Conservation (phyloP, 2,888 invertebrate genomes). For the Ochropleura plecta region DNA sequence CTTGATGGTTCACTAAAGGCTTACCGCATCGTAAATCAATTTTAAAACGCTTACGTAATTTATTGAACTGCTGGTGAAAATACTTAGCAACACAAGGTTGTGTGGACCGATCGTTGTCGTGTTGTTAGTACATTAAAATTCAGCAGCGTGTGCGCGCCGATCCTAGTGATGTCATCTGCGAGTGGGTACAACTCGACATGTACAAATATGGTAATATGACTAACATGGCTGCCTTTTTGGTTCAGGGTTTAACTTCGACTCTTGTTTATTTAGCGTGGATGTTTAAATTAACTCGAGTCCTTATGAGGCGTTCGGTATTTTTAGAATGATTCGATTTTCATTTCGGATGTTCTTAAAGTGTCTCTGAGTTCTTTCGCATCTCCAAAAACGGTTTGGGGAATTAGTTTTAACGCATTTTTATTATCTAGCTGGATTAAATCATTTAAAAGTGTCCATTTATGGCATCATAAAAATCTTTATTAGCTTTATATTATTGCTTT, state of each 20-base stretch:
- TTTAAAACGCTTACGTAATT: slow-evolving; percentile 71
- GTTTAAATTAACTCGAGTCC: slow-evolving; percentile 59
- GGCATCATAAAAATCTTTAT: slow-evolving; percentile 22
- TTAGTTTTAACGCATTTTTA: slow-evolving; percentile 36
- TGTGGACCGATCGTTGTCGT: slow-evolving; percentile 69
- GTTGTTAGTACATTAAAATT: slow-evolving; percentile 83
- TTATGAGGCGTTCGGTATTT: slow-evolving; percentile 58
- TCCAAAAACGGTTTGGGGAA: slow-evolving; percentile 35
- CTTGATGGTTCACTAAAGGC: slow-evolving; percentile 42
- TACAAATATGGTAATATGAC: slow-evolving; percentile 86
- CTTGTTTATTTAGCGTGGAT: slow-evolving; percentile 69
- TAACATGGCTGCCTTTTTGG: slow-evolving; percentile 81
- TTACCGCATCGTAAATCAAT: slow-evolving; percentile 52
- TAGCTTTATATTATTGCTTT: slow-evolving; percentile 19
- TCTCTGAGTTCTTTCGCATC: slow-evolving; percentile 45
- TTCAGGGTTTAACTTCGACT: slow-evolving; percentile 78
- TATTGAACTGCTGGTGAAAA: slow-evolving; percentile 57
- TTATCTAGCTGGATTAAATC: slow-evolving; percentile 24
- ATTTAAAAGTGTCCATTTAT: slow-evolving; percentile 31
- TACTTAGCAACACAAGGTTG: slow-evolving; percentile 75
- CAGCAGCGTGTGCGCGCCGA: slow-evolving; percentile 73
- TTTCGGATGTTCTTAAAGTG: slow-evolving; percentile 32
- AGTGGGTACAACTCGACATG: slow-evolving; percentile 75
- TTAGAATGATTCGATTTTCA: slow-evolving; percentile 52
- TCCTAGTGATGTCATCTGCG: slow-evolving; percentile 84